Conservation (phyloP, 2,888 invertebrate genomes). For the Cephonodes hylas region DNA sequence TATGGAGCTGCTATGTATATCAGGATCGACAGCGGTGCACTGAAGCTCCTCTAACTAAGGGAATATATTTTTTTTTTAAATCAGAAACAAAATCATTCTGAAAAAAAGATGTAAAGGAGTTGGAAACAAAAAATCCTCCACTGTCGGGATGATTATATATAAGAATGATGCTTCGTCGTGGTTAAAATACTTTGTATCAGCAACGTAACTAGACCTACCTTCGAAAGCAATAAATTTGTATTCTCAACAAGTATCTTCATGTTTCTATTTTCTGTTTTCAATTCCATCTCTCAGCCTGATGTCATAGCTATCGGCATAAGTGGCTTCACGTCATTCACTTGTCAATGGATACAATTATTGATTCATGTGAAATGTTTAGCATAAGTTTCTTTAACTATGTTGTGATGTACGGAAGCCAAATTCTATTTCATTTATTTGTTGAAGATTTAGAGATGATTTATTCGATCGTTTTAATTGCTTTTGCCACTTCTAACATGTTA, state of each 20-base stretch:
- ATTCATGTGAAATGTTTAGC: neutral
- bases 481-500: no score
- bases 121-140: no score
- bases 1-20: no score
- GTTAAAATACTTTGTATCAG: no score
- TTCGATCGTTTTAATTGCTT: no score
- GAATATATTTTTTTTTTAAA: no score
- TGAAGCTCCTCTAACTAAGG: no score
- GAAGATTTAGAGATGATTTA: neutral
- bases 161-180: no score
- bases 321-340: conserved; percentile 5
- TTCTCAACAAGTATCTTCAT: neutral
- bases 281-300: neutral
- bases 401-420: neutral
- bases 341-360: neutral
- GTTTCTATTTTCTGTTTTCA: neutral
- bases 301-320: neutral
- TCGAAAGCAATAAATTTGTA: neutral
- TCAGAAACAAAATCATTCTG: no score
- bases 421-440: neutral
- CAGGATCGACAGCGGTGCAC: no score
- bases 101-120: no score
- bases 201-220: neutral
- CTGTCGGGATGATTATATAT: no score
- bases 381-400: neutral